Evolutionary conservation across 2,797 vertebrate genomes (phyloP), one percentile per base, ranked within the genome.

Genomic region (Sebastiscus albofasciatus): DNA sequence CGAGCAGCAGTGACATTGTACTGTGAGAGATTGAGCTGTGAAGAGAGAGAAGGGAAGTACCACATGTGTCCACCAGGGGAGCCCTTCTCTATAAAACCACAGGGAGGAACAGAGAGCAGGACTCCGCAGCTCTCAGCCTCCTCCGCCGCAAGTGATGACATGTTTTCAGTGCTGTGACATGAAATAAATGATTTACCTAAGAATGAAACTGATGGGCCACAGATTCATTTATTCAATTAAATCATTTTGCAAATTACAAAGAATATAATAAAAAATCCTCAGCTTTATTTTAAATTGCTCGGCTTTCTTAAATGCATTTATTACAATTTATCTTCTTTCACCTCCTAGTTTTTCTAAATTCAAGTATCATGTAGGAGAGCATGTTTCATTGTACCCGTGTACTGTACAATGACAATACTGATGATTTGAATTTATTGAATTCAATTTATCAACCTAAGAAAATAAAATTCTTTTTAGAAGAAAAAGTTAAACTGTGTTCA

Each of bases 1-100:
- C 31, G 65, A 88, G 69, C 80, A 62, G 81, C 67, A 1, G 16
- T 62, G 82, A 72, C 72, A 67, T n/a, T 72, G 52, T 39, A 27
- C 39, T 31, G 67, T 36, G 76, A 56, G 68, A 42, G 73, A 65
- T 22, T 60, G 69, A 67, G 49, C 59, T 58, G 52, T 36, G 71
- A 7, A 4, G 46, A 49, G 58, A 31, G 26, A 31, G 12, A 9
- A 10, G 16, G 6, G 33, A 1, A 26, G 77, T 85, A 27, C 61
- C 66, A 2, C 27, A 0, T 85, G 72, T 10, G 64, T 75, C 93
- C 95, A 93, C 89, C 16, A 67, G 94, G 86, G 94, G 95, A 85
- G 90, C 91, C 73, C 27, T 84, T 90, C 87, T 87, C 93, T 90
- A 59, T 80, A 11, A 93, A 93, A 91, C 65, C 2, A 8, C 59